Evolutionary conservation across 2,113 vertebrate genomes (phyloP).

Genomic region (Poicephalus meyeri): DNA sequence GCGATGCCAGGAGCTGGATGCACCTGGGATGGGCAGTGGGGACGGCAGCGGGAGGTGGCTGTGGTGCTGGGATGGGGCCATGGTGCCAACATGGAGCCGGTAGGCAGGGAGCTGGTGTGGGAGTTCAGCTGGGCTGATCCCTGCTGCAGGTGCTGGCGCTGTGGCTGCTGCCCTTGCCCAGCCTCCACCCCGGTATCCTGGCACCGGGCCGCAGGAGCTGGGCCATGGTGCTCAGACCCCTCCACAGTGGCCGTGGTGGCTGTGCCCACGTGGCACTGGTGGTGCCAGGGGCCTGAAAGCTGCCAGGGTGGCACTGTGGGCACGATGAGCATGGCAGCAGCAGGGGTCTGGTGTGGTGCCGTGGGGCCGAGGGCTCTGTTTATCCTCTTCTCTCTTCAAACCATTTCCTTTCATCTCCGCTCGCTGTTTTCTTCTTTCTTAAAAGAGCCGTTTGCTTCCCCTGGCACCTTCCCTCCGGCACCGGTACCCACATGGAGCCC

Average conservation of each 20-base stretch:
- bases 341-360: neutral
- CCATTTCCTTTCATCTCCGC: constrained; percentile 22
- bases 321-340: rapidly evolving
- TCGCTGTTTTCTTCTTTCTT: neutral
- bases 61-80: rapidly evolving
- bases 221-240: rapidly evolving
- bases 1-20: neutral
- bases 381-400: neutral
- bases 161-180: neutral
- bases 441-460: neutral
- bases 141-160: neutral
- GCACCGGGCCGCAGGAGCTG: neutral
- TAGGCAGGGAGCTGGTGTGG: rapidly evolving
- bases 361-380: neutral
- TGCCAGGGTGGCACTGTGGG: neutral
- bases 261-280: rapidly evolving
- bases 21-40: rapidly evolving
- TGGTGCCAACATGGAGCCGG: neutral
- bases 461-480: neutral
- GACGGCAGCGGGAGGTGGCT: neutral
- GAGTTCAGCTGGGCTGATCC: neutral
- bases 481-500: neutral
- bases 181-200: neutral
- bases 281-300: neutral
- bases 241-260: neutral